Base-by-base conservation (phyloP, 2,797 vertebrate species). In the Remorina albescens region DNA sequence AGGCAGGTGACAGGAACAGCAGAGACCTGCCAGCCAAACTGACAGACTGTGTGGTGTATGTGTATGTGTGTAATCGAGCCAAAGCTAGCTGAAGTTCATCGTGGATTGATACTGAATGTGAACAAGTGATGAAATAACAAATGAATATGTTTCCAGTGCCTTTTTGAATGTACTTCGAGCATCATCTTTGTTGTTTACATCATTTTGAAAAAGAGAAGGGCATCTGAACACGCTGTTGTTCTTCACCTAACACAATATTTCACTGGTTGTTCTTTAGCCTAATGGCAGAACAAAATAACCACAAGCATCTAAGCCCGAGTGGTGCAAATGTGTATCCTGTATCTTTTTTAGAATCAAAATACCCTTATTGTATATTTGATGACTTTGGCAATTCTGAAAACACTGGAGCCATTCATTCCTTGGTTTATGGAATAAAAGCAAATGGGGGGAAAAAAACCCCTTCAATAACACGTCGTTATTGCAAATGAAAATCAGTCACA, bases 351-450 rank as follows among this genome's bases (percentile, higher is more conserved):
- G 6, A 74, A 80, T 84, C 73, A 64, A 36, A 69, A 71, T 2
- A 6, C 51, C 72, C 61, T 58, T 74, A 39, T 76, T 80, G 25
- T 62, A 68, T 30, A 23, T 19, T 37, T 50, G 32, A 61, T 79
- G 73, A 83, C 62, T 67, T 84, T 41, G 2, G 15, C 32, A 3
- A 18, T 67, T 26, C 23, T n/a, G 23, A 30, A 74, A 80, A 82
- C 79, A 85, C 34, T 62, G 44, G 18, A 47, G 55, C 50, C 26
- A 75, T 90, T 85, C 46, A 77, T 66, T 23, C 8, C 21, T 46
- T 51, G 8, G 32, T 71, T 54, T 13, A 19, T 21, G 23, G 50
- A 67, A 85, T 26, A 11, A 64, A 58, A 28, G 59, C 19, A 21
- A 56, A 50, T 42, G 21, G n/a, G n/a, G n/a, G n/a, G n/a, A 63